A percentile compares a stretch with the other conserved stretches of the same genome.
phyloP scores from a whole-genome alignment of 2,113 vertebrate species.

The Phaethornis superciliosus region DNA sequence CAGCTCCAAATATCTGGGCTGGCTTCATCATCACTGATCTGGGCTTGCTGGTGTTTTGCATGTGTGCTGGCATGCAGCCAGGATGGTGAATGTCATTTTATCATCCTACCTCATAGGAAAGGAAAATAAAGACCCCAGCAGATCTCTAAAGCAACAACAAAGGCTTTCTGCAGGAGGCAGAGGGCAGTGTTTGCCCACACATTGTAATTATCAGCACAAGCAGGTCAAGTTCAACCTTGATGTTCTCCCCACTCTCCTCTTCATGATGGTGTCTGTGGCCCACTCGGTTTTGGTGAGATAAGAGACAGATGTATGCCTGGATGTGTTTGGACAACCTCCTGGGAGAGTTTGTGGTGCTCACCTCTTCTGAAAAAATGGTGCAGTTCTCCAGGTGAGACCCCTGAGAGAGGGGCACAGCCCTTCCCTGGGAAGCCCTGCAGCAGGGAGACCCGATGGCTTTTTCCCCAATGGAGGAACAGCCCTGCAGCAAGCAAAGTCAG shows the following conservation, averaged over 20 bases:
- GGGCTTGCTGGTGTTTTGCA: rapidly evolving
- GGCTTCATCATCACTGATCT: neutral
- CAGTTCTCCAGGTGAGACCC: neutral
- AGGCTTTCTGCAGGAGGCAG: conserved; percentile 52
- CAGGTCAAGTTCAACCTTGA: neutral
- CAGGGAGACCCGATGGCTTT: rapidly evolving
- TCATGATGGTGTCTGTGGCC: neutral
- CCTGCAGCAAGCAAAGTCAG: neutral
- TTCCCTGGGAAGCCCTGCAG: rapidly evolving
- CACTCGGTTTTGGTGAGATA: neutral
- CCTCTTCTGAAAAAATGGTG: neutral
- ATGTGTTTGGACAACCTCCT: neutral
- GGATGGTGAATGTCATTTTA: neutral
- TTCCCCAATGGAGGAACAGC: neutral
- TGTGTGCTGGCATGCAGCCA: neutral
- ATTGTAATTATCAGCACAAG: neutral
- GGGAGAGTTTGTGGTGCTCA: neutral
- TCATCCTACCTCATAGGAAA: neutral
- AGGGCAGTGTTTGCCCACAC: conserved; percentile 65
- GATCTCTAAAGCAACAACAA: neutral
- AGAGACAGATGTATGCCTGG: neutral
- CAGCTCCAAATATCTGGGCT: neutral
- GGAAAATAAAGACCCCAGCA: neutral
- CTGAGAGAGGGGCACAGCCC: neutral
- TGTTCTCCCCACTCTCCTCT: neutral